phyloP scores from a whole-genome alignment of 2,888 invertebrate genomes.

The Trissolcus brochymenae region DNA sequence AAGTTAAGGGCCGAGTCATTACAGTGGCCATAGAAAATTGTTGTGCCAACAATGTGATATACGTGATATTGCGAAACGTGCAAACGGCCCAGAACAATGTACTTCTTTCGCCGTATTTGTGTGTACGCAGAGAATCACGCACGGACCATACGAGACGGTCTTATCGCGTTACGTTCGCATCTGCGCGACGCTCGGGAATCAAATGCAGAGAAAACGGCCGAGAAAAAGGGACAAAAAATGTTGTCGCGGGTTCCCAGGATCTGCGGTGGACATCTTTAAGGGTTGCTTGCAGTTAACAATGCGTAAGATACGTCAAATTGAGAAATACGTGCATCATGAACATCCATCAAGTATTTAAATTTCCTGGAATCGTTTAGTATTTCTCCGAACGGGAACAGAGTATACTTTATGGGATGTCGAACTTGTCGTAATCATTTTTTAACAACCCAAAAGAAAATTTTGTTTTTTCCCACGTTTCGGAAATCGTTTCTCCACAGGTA shows the following conservation, averaged over 20 bases:
- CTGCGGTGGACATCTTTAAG: constrained; percentile 63
- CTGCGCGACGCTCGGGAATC: constrained; percentile 63
- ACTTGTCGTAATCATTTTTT: not conserved
- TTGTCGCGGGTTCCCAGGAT: constrained; percentile 71
- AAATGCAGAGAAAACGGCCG: constrained; percentile 54
- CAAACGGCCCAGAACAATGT: constrained; percentile 68
- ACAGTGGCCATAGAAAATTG: constrained; percentile 64
- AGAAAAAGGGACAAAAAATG: constrained; percentile 59
- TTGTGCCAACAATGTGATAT: constrained; percentile 69
- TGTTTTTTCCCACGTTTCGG: too few relatives aligned
- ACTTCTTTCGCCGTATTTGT: constrained; percentile 54
- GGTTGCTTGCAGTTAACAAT: constrained; percentile 59
- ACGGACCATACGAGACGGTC: constrained; percentile 63
- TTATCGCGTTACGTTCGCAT: constrained; percentile 72
- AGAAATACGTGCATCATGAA: constrained; percentile 22
- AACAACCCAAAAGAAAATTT: too few relatives aligned
- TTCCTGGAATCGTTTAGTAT: not conserved
- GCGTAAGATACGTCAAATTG: constrained; percentile 60
- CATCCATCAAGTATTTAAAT: constrained; percentile 17
- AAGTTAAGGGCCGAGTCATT: constrained; percentile 43
- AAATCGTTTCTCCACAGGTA: too few relatives aligned
- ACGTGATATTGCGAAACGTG: constrained; percentile 64
- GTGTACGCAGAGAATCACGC: constrained; percentile 65
- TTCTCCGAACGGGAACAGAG: too few relatives aligned
- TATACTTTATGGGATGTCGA: constrained; percentile 1